Conservation (phyloP, 2,888 invertebrate species). For the Brachyptera putata region DNA sequence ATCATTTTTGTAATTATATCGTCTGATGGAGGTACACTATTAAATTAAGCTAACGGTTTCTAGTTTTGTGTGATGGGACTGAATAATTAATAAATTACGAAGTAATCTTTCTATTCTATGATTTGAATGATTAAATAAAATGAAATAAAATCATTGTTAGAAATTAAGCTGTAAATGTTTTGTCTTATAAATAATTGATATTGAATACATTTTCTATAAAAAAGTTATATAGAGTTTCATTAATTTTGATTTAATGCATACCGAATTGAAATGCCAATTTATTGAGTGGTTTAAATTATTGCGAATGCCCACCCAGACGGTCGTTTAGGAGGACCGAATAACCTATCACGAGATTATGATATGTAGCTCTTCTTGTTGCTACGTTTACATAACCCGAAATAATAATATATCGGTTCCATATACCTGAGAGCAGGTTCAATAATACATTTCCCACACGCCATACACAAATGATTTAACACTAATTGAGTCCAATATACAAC, state of each 20-base stretch:
- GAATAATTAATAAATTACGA: constrained; percentile 14
- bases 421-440: constrained; percentile 1
- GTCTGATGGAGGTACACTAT: neutral
- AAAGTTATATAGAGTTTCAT: too few species aligned
- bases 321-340: too few species aligned
- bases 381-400: too few species aligned
- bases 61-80: neutral
- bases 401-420: neutral
- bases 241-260: too few species aligned
- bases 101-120: too few species aligned
- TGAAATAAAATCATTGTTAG: too few species aligned
- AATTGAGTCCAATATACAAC: constrained; percentile 25
- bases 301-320: neutral
- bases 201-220: too few species aligned
- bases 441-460: constrained; percentile 7
- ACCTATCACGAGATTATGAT: neutral
- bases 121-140: too few species aligned
- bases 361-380: neutral
- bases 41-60: constrained; percentile 1
- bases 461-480: constrained; percentile 28
- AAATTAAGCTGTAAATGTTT: too few species aligned
- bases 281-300: neutral
- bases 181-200: too few species aligned
- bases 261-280: constrained; percentile 5
- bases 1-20: neutral